Evolutionary conservation across 1,140 invertebrate species (phyloP), one percentile per base, ranked within the genome.

Genomic region (Temnothorax longispinosus): DNA sequence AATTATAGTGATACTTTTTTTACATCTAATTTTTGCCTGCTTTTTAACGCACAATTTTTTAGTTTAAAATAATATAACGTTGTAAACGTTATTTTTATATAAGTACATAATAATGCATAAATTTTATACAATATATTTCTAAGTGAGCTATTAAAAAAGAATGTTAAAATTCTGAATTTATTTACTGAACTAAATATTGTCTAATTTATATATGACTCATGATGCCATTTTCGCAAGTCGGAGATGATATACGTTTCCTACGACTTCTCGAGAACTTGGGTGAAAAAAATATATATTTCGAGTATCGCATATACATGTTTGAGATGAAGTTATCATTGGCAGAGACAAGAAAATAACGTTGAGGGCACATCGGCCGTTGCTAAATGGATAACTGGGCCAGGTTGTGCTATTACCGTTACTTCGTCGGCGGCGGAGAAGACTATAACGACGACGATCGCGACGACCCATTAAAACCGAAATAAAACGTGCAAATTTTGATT

Each of bases 361-460:
- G 87, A 84, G 87, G 87, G 84, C 82, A 89, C 82, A 86, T 86
- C 72, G 87, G 88, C 81, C 80, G 85, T 77, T 85, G 88, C 92
- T 93, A 94, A 93, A 93, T 93, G 92, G 88, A 94, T 92, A 94
- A 93, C 92, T 93, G 90, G 91, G 93, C 88, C 92, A 93, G 93
- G 89, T 93, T 92, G 92, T 93, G 91, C 93, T 93, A 93, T 93
- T 93, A 94, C 91, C 92, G 92, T 93, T 92, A 86, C 88, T 82
- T 80, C 82, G 86, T 86, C 81, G 85, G 62, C 44, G 80, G 41
- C 54, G 56, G 7, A 60, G 81, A 52, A 75, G 54, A 41, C 69
- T 75, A 27, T 27, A 74, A 62, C 69, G 56, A 84, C 54, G 44
- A 85, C 38, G 58, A 85, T 64, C 32, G 71, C 81, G 47, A 75